Evolutionary conservation across 2,888 invertebrate species (phyloP), one percentile per base, ranked within the genome.

Genomic region (Stomorhina lunata): DNA sequence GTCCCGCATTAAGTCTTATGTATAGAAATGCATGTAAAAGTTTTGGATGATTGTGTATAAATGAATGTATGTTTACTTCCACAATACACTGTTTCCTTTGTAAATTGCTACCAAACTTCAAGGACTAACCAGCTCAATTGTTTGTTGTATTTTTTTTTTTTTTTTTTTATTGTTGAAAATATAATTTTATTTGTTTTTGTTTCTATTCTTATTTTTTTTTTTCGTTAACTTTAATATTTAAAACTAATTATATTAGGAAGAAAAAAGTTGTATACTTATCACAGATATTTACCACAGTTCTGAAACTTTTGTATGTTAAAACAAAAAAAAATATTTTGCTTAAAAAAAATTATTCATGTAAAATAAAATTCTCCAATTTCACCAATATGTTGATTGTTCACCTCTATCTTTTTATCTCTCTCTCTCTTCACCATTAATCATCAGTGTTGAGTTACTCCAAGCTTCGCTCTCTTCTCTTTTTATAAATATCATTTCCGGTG

Each of bases 41-140:
- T n/a, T n/a, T n/a, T n/a, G n/a, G n/a, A n/a, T n/a, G 10, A 43
- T 27, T 27, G 53, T 73, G 63, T 63, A 55, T 43, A 20, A n/a
- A n/a, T n/a, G n/a, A n/a, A 45, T 65, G 20, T 40, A 25, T n/a
- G n/a, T 61, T n/a, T 43, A 15, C 25, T 4, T 2, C 1, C 10
- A 29, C 45, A 29, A 50, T 27, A 17, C 72, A 45, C 22, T 7
- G 15, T 78, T 68, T 82, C 45, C 69, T 43, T 53, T 77, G 40
- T 63, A 55, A 63, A 78, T 77, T 85, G 86, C 87, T 88, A 87
- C 89, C 87, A 88, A 89, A 86, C 87, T 88, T 86, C 84, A 86
- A 87, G 86, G 87, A 89, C 85, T 84, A 82, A 87, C 87, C 80
- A 88, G 87, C 87, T 87, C 85, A 87, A 86, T 82, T 77, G 83